These are phyloP conservation scores for Eriosoma lanigerum DNA, from an alignment of 1,140 invertebrate species.

Conservation along the genomic window DNA sequence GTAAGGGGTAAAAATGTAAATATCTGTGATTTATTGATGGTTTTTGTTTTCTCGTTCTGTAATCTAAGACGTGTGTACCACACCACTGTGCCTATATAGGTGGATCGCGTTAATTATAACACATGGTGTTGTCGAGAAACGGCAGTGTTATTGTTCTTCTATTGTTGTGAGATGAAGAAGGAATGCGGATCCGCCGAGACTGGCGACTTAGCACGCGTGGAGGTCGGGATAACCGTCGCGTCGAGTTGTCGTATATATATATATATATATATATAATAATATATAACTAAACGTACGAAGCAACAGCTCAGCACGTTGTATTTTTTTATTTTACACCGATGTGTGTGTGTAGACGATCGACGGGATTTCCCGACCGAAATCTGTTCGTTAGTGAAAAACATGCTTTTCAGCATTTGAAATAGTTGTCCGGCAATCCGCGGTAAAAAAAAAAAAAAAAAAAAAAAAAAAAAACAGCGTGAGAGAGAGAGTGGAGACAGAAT, in stretches of 20 bases:
- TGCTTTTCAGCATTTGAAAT: neutral
- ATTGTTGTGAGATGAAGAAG: conserved; percentile 14
- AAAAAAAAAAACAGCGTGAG: neutral
- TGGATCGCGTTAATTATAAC: conserved; percentile 6
- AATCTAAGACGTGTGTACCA: too few relatives aligned
- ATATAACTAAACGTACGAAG: neutral
- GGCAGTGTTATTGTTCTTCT: conserved; percentile 28
- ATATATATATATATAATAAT: neutral
- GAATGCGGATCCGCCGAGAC: conserved; percentile 37
- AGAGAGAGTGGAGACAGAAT: neutral
- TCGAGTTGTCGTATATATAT: conserved; percentile 17
- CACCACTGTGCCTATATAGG: too few relatives aligned
- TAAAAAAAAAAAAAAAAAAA: too few relatives aligned
- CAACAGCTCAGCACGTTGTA: neutral
- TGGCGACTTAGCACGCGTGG: conserved; percentile 12
- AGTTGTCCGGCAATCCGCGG: neutral
- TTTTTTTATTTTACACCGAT: neutral
- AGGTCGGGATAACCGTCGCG: conserved; percentile 25
- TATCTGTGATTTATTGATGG: too few relatives aligned
- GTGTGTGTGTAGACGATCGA: neutral
- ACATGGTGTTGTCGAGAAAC: neutral
- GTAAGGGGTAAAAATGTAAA: too few relatives aligned
- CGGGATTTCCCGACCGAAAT: conserved; percentile 39
- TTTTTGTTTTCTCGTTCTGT: too few relatives aligned
- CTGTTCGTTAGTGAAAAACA: conserved; percentile 13